Base-by-base conservation (phyloP, 2,888 invertebrate species). In the Parnassius orleans region DNA sequence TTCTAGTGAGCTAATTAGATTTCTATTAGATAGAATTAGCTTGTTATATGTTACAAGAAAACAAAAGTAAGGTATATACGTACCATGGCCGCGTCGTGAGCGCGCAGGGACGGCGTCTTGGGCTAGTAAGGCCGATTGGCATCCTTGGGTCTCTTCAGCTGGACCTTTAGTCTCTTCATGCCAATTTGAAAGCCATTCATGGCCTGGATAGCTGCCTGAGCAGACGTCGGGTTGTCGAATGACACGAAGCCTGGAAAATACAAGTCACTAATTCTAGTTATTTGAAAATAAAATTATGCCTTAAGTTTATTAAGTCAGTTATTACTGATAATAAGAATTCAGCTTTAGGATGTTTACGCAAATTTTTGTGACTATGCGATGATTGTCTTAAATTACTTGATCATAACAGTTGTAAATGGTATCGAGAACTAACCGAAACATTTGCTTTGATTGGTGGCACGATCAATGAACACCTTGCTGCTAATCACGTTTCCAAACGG, bases 141-240 rank as follows among this genome's bases (percentile, higher is more conserved):
- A 91, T 98, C 98, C 93, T 98, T 98, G 92, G 99, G 99, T 93
- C 99, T 95, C 93, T 99, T 99, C 92, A 99, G 95, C 93, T 99
- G 99, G 81, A 99, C 99, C 94, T 99, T 99, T 87, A 99, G 96
- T 85, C 99, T 95, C 93, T 99, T 99, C 99, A 99, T 99, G 83
- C 99, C 99, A 90, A 99, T 99, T 93, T 99, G 99, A 93, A 99
- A 99, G 86, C 99, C 99, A 93, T 99, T 99, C 99, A 99, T 99
- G 79, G 99, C 97, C 91, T 99, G 98, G 88, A 99, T 99, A 77
- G 99, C 99, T 74, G 98, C 96, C 92, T 99, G 98, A 85, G 99
- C 99, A 86, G 98, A 98, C 78, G 97, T 94, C 76, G 98, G 98
- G 94, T 99, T 99, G 94, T 99, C 99, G 93, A 99, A 99, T 81